Evolutionary conservation across 2,113 vertebrate species (phyloP).

Genomic region (Rattus norvegicus): GRCr8 NC_086026.1:60125501-60126000

Average conservation of each 20-base stretch:
- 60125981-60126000: neutral
- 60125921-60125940: neutral
- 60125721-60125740: slow-evolving; percentile 18
- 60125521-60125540: slow-evolving; percentile 54
- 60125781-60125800: neutral
- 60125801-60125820: neutral
- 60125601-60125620: slow-evolving; percentile 56
- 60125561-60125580: slow-evolving; percentile 58
- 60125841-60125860: neutral
- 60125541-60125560: slow-evolving; percentile 32
- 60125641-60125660: slow-evolving; percentile 62
- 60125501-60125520: neutral
- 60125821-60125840: neutral
- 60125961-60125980: neutral
- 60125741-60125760: slow-evolving; percentile 34
- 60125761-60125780: neutral
- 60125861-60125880: neutral
- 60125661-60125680: slow-evolving; percentile 51
- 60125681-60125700: slow-evolving; percentile 52
- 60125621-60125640: slow-evolving; percentile 54
- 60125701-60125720: neutral
- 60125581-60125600: slow-evolving; percentile 55
- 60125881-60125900: neutral
- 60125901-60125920: neutral
- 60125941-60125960: neutral